A percentile compares a stretch with the other conserved stretches of the same genome.
phyloP scores from a whole-genome alignment of 2,888 invertebrate species.

The Dicyrtoma fusca region DNA sequence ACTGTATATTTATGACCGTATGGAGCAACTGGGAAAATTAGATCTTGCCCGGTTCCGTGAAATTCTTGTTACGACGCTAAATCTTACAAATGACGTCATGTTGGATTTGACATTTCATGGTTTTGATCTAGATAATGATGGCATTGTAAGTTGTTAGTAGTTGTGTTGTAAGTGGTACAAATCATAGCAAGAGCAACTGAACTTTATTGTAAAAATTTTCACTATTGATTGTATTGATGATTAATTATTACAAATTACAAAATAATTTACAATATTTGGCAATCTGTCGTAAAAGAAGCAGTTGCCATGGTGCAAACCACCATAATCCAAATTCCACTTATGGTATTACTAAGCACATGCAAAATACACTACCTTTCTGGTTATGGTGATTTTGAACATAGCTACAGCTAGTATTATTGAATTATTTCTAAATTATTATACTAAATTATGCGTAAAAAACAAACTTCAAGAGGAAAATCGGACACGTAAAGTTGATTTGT shows the following conservation, averaged over 20 bases:
- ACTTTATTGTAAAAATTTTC: too few relatives aligned
- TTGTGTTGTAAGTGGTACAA: too few relatives aligned
- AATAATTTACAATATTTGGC: too few relatives aligned
- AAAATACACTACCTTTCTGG: neutral
- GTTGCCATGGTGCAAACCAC: too few relatives aligned
- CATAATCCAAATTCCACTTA: too few relatives aligned
- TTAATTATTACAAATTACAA: too few relatives aligned
- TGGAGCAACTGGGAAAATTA: slow-evolving; percentile 36
- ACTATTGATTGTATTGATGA: too few relatives aligned
- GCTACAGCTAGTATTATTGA: neutral
- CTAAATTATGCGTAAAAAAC: neutral
- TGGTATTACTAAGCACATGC: neutral
- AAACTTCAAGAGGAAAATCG: too few relatives aligned
- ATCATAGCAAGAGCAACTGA: too few relatives aligned
- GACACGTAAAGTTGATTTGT: too few relatives aligned
- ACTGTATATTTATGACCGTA: slow-evolving; percentile 35
- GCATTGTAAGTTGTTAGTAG: slow-evolving; percentile 38
- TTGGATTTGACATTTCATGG: slow-evolving; percentile 49
- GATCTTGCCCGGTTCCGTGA: slow-evolving; percentile 49
- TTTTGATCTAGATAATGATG: slow-evolving; percentile 52
- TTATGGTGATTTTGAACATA: neutral
- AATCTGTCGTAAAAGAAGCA: too few relatives aligned
- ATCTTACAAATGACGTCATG: slow-evolving; percentile 52
- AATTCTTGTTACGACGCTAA: slow-evolving; percentile 48
- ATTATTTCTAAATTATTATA: neutral